phyloP scores from a whole-genome alignment of 1,140 invertebrate genomes.

The Drosophila elegans region DNA sequence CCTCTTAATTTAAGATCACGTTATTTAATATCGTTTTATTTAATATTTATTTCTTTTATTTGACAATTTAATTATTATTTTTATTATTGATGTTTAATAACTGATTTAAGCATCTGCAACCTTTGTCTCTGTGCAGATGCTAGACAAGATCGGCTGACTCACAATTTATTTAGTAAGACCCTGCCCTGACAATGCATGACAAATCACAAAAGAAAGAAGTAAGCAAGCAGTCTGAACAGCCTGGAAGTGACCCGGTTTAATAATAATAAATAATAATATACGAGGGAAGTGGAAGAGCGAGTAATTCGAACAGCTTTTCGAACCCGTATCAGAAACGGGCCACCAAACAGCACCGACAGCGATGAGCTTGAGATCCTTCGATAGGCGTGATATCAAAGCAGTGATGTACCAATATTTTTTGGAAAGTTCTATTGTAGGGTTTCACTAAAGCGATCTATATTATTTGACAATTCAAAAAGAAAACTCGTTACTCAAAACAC shows the following conservation, averaged over 20 bases:
- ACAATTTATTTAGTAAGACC: slow-evolving; percentile 2
- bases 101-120: not conserved
- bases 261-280: slow-evolving; percentile 43
- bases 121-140: not conserved
- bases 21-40: not conserved
- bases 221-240: slow-evolving; percentile 32
- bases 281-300: slow-evolving; percentile 6
- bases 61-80: not conserved
- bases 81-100: too few relatives aligned
- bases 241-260: slow-evolving; percentile 51
- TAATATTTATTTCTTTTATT: not conserved
- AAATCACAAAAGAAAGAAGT: slow-evolving; percentile 46
- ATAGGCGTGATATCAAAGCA: not conserved
- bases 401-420: not conserved
- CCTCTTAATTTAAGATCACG: not conserved
- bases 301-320: slow-evolving; percentile 47
- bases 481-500: too few relatives aligned
- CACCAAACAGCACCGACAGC: slow-evolving; percentile 9
- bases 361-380: slow-evolving; percentile 4
- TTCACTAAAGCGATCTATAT: too few relatives aligned
- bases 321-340: slow-evolving; percentile 27
- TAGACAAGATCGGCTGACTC: slow-evolving; percentile 20
- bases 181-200: slow-evolving; percentile 37
- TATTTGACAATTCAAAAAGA: too few relatives aligned
- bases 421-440: not conserved